phyloP scores from a whole-genome alignment of 2,797 vertebrate genomes.

The Centroberyx gerrardi region DNA sequence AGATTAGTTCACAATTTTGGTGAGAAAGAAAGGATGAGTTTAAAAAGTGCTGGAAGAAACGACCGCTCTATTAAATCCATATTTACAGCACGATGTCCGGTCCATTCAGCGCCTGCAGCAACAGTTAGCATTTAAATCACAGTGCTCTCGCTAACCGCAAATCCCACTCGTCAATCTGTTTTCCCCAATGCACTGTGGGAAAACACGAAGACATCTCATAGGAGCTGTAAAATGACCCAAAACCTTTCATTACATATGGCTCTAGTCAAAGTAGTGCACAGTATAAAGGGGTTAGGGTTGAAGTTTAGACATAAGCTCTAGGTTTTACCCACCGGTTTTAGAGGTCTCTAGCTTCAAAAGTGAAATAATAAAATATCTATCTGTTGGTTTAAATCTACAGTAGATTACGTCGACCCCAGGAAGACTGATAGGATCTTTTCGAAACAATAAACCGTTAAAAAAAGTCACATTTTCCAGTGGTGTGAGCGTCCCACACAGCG shows the following conservation, averaged over 20 bases:
- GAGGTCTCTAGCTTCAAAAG: constrained; percentile 19
- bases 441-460: constrained; percentile 9
- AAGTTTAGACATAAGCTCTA: neutral
- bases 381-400: constrained; percentile 13
- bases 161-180: neutral
- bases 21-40: constrained; percentile 21
- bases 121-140: constrained; percentile 30
- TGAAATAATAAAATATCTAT: constrained; percentile 12
- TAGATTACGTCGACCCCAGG: constrained; percentile 13
- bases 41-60: neutral
- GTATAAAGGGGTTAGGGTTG: neutral
- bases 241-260: neutral
- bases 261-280: constrained; percentile 10
- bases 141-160: constrained; percentile 36
- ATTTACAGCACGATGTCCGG: constrained; percentile 8
- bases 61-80: constrained; percentile 28
- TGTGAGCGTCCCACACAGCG: constrained; percentile 33
- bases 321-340: neutral
- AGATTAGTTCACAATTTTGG: constrained; percentile 16
- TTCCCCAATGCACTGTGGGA: neutral
- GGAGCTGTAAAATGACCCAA: constrained; percentile 10
- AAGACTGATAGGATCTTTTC: constrained; percentile 27
- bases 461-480: constrained; percentile 15
- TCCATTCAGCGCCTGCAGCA: constrained; percentile 17
- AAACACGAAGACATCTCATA: constrained; percentile 17